A percentile compares a stretch with the other conserved stretches of the same genome.
These are phyloP conservation scores for Podabrus alpinus DNA, from an alignment of 2,888 invertebrate species.

Conservation along the genomic window DNA sequence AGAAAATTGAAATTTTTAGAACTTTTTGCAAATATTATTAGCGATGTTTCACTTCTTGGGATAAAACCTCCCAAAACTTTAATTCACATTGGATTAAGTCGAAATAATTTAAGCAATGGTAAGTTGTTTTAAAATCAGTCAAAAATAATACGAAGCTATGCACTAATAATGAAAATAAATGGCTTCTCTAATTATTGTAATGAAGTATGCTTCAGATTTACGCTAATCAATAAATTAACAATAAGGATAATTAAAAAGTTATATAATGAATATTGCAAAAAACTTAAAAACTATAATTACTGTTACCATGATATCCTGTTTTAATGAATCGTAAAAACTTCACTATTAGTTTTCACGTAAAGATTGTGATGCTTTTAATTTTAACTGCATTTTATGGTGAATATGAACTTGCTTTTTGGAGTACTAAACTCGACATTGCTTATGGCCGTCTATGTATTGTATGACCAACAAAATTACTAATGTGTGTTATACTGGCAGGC, in stretches of 20 bases:
- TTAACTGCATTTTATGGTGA: slow-evolving; percentile 2
- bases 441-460: slow-evolving; percentile 20
- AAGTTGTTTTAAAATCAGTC: slow-evolving; percentile 30
- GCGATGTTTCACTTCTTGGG: slow-evolving; percentile 48
- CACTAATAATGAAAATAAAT: no score
- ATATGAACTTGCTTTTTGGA: background rate
- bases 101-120: slow-evolving; percentile 55
- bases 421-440: slow-evolving; percentile 15
- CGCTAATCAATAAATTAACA: background rate
- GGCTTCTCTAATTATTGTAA: background rate
- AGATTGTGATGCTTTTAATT: background rate
- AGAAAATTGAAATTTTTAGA: slow-evolving; percentile 56
- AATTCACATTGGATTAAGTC: slow-evolving; percentile 59
- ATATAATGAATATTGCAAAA: background rate
- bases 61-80: slow-evolving; percentile 52
- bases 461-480: slow-evolving; percentile 30
- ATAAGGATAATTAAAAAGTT: background rate
- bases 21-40: slow-evolving; percentile 58
- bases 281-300: background rate
- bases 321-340: slow-evolving; percentile 1
- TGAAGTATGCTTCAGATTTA: background rate
- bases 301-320: background rate
- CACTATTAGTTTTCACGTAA: background rate
- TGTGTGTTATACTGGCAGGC: slow-evolving; percentile 32
- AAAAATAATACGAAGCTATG: background rate